Base-by-base conservation (phyloP, 92 coral and sea anemone species). In the Porites evermanni region DNA sequence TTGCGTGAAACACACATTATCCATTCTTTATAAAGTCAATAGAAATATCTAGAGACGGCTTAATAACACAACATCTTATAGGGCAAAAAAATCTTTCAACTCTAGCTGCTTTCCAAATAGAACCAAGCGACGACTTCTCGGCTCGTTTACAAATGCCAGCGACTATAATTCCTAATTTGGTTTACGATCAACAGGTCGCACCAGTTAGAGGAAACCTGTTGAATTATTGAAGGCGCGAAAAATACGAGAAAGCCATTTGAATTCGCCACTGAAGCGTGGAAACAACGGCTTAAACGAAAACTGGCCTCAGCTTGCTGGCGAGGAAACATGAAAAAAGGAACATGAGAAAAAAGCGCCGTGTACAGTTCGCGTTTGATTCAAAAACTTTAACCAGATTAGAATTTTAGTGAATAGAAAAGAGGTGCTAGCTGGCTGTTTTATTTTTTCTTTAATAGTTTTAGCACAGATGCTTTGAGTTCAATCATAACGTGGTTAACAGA, bases 111-210 rank as follows among this genome's bases (percentile, higher is more conserved):
- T 73, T 73, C 79, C 63, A 73, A 72, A 74, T 51, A 74, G 53
- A 50, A 65, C 68, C 79, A 53, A 64, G 19, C 72, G 80, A 53
- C 17, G 44, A 21, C n/a, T 50, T 18, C 79, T 83, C 16, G 70
- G 80, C 29, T 23, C 64, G 79, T 64, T 73, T 52, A 74, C 87
- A 83, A 85, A 61, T 85, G 88, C 88, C 90, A 86, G 51, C 85
- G 71, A 86, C 72, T 54, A 20, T 12, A 47, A 52, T 88, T 85
- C 94, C 90, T 79, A 89, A 88, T 92, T 71, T 84, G 94, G 94
- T 70, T 56, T 70, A 59, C 53, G 91, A 82, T 87, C 93, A 92
- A 90, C 98, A 77, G 98, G 98, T 94, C 75, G 64, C 52, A 93
- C 88, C 93, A 63, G 94, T 93, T 47, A 47, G 51, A 53, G 53